These are phyloP conservation scores for Netelia inedita DNA, from an alignment of 2,888 invertebrate species.

Conservation along the genomic window DNA sequence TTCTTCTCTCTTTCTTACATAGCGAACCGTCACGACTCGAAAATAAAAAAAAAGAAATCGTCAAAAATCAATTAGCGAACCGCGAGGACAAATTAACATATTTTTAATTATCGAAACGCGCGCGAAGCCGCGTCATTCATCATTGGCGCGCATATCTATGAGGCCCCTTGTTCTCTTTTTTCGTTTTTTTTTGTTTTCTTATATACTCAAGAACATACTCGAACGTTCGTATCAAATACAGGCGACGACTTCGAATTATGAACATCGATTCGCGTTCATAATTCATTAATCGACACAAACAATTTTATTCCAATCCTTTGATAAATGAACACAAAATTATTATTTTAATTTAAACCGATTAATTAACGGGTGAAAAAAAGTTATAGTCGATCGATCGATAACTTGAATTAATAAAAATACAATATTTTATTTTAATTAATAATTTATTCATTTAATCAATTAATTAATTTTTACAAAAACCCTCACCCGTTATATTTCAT, in stretches of 20 bases:
- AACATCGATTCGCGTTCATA: background rate
- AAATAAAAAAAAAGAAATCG: conserved; percentile 76
- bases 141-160: conserved; percentile 49
- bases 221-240: background rate
- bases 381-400: background rate
- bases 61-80: conserved; percentile 82
- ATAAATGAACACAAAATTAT: no score
- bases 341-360: background rate
- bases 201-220: background rate
- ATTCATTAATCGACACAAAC: background rate
- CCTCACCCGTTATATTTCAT: background rate
- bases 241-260: conserved; percentile 5
- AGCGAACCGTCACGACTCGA: conserved; percentile 29
- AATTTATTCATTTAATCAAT: background rate
- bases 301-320: no score
- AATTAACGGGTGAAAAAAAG: background rate
- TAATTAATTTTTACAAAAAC: background rate
- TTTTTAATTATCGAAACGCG: conserved; percentile 81
- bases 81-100: conserved; percentile 81
- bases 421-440: background rate
- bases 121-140: conserved; percentile 69
- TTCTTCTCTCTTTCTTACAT: conserved; percentile 25
- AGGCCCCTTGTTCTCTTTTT: background rate
- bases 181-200: background rate
- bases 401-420: no score